Base-by-base conservation (phyloP, 2,888 invertebrate genomes). In the Cryptus viduatorius region DNA sequence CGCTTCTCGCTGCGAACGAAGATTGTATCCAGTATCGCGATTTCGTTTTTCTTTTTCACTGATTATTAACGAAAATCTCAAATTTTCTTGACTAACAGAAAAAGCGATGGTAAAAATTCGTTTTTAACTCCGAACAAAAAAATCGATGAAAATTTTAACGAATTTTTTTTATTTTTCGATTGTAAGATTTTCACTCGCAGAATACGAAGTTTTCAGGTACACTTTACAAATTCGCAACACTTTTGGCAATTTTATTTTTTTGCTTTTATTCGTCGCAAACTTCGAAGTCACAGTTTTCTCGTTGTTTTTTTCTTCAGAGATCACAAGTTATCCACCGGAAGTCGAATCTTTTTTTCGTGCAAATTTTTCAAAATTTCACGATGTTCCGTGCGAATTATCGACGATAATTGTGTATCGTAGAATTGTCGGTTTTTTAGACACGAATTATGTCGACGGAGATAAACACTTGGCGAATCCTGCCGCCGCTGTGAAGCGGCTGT, bases 401-500 rank as follows among this genome's bases (percentile, higher is more conserved):
- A 37, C 37, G 37, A 7, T 61, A 12, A 24, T 19, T 61, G 24
- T 12, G 67, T 24, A 44, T 50, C 69, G 31, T 24, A 10, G 31
- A 24, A 69, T 50, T 69, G 46, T 29, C 69, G 50, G n/a, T 29
- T 24, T n/a, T 31, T 50, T 31, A 31, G 24, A 31, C 29, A 29
- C 50, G 50, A 69, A 14, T 56, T 56, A 37, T 7, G 19, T 56
- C 56, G 56, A 56, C 56, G 56, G 56, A 56, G 82, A 72, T 71
- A 77, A 64, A 42, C 79, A 53, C 80, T 48, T 73, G 37, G 61
- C 69, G 75, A 79, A 79, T 79, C 69, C 80, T 61, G 71, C 79
- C 80, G 80, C 85, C 69, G 80, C 77, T 83, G 53, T 78, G 80
- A 67, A 80, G 78, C 46, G 24, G 56, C 56, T 56, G 48, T 59